Percentiles rank a stretch among this genome's conserved stretches.
Conservation (phyloP, 2,797 vertebrate genomes). For the Ispidina picta region DNA sequence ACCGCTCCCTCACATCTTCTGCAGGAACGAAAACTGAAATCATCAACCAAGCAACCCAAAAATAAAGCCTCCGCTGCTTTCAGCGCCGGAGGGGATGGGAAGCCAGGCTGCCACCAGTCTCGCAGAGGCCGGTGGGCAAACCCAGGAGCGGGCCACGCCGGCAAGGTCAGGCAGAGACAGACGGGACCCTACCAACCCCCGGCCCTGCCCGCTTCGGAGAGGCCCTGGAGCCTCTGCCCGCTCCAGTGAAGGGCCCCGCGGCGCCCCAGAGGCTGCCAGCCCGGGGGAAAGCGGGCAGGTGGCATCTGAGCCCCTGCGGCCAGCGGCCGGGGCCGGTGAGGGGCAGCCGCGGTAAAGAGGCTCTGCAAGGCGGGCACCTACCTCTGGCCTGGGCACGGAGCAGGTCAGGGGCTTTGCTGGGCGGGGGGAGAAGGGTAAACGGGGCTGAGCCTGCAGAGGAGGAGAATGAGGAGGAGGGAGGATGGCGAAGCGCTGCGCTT, state of each 20-base stretch:
- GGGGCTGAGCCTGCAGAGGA: background rate
- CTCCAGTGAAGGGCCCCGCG: background rate
- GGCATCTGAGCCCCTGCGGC: background rate
- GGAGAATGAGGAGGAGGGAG: background rate
- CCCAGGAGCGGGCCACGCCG: too few relatives aligned
- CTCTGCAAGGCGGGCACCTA: conserved; percentile 10
- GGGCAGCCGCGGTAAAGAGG: background rate
- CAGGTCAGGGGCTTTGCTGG: background rate
- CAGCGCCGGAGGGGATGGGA: background rate
- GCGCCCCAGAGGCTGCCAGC: background rate
- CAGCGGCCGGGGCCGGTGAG: background rate
- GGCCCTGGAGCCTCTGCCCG: background rate
- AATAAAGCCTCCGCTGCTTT: background rate
- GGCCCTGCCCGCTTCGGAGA: background rate
- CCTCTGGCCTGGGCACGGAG: conserved; percentile 25
- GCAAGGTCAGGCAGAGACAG: background rate
- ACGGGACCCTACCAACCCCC: too few relatives aligned
- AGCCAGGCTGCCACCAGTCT: background rate
- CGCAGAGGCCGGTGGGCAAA: background rate
- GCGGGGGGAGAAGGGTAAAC: background rate
- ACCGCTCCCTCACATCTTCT: background rate
- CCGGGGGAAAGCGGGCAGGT: background rate
- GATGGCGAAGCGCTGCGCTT: background rate
- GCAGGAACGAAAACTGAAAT: background rate
- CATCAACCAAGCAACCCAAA: background rate